Conservation (phyloP, 1,140 invertebrate genomes). For the Calliphora vicina region DNA sequence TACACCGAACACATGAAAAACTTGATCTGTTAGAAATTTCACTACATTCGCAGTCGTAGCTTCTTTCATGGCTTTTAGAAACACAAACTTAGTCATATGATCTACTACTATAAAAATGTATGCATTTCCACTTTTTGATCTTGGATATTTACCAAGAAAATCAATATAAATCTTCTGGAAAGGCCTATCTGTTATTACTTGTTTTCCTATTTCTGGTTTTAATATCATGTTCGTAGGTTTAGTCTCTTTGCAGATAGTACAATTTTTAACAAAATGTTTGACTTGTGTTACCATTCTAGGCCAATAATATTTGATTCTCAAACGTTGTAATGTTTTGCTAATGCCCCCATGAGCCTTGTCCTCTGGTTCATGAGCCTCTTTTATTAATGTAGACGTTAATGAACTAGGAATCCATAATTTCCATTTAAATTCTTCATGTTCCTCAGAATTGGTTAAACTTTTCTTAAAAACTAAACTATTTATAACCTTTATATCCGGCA, state of each 20-base stretch:
- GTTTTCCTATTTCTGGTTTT: not conserved
- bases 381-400: not conserved
- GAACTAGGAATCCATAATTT: conserved; percentile 10
- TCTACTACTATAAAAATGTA: not conserved
- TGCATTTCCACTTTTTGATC: not conserved
- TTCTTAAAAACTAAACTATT: not conserved
- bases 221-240: not conserved
- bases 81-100: too few relatives aligned
- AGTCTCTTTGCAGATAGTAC: not conserved
- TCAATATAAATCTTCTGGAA: not conserved
- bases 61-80: too few relatives aligned
- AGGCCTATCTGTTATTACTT: not conserved
- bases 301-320: not conserved
- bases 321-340: not conserved
- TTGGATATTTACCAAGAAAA: not conserved
- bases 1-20: not conserved
- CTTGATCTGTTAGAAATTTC: too few relatives aligned
- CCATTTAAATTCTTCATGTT: not conserved
- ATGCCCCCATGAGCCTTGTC: not conserved
- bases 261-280: not conserved
- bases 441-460: not conserved
- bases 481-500: not conserved
- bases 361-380: not conserved
- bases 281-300: not conserved
- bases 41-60: not conserved